These are phyloP conservation scores for Eupithecia pulchellata DNA, from an alignment of 2,888 invertebrate species.

Conservation along the genomic window DNA sequence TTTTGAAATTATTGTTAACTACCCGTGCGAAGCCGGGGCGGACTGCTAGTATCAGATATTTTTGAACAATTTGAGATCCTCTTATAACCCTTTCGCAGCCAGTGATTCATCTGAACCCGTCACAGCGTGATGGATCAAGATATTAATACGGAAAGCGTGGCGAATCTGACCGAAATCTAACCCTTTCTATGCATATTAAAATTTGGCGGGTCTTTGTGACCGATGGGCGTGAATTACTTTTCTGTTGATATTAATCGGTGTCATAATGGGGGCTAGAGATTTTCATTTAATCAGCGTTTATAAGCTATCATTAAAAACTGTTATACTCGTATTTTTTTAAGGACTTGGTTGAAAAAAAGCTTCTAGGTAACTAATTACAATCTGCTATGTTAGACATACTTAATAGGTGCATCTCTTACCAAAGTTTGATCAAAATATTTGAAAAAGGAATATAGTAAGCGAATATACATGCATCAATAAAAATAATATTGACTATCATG, in stretches of 20 bases:
- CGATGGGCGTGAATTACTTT: slow-evolving; percentile 56
- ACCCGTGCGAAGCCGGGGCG: too few relatives aligned
- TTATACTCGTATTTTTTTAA: too few relatives aligned
- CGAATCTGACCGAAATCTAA: slow-evolving; percentile 79
- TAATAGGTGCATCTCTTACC: neutral
- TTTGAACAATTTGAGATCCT: slow-evolving; percentile 54
- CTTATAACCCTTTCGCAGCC: slow-evolving; percentile 64
- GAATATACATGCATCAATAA: neutral
- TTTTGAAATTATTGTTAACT: too few relatives aligned
- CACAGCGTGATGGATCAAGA: slow-evolving; percentile 83
- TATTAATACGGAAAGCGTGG: slow-evolving; percentile 83
- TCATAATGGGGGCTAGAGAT: slow-evolving; percentile 1
- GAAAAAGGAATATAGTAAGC: neutral
- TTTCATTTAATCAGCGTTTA: slow-evolving; percentile 4
- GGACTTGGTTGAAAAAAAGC: too few relatives aligned
- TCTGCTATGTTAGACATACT: neutral
- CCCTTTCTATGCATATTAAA: slow-evolving; percentile 77
- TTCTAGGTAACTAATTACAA: neutral
- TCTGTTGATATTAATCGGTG: slow-evolving; percentile 24
- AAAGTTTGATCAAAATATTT: neutral
- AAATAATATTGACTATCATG: neutral
- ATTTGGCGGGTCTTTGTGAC: slow-evolving; percentile 66
- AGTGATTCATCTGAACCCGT: slow-evolving; percentile 82
- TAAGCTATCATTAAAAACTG: neutral
- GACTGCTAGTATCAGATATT: too few relatives aligned